Percentiles rank a stretch among this genome's conserved stretches.
These are phyloP conservation scores for Perca fluviatilis DNA, from an alignment of 2,113 vertebrate species.

Conservation along the genomic window DNA sequence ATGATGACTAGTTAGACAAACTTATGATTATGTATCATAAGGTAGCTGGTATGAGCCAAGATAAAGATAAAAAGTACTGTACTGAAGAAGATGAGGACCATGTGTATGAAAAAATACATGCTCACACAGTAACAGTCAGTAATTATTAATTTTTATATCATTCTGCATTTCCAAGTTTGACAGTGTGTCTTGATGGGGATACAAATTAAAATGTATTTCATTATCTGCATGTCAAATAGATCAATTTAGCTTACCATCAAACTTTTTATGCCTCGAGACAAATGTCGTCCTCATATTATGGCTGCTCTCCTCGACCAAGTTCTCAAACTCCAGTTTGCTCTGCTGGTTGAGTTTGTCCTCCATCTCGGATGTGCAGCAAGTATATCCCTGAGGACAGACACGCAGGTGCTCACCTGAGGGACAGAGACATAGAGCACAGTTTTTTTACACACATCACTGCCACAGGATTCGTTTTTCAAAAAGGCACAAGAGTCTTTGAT, in stretches of 20 bases:
- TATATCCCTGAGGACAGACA: constrained; percentile 97
- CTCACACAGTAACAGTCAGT: constrained; percentile 7
- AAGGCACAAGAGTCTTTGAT: constrained; percentile 66
- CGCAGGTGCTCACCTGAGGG: constrained; percentile 94
- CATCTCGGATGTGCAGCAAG: constrained; percentile 98
- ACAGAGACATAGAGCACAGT: constrained; percentile 36
- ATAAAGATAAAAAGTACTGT: background rate
- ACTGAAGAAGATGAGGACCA: background rate
- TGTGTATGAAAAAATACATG: background rate
- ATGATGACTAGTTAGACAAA: background rate
- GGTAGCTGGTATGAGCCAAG: background rate
- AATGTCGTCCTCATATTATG: constrained; percentile 91
- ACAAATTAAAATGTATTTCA: background rate
- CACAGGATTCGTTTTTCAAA: constrained; percentile 57
- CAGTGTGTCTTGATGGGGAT: background rate
- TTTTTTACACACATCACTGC: constrained; percentile 52
- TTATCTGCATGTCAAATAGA: constrained; percentile 18
- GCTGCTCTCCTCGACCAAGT: constrained; percentile 92
- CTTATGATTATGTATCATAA: background rate
- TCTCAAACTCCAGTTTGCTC: constrained; percentile 96
- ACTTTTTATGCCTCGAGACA: constrained; percentile 95
- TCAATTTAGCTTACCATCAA: constrained; percentile 90
- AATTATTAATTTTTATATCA: constrained; percentile 28
- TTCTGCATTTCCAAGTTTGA: constrained; percentile 31
- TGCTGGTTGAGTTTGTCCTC: constrained; percentile 94